Conservation (phyloP, 2,113 vertebrate genomes). For the Brachionichthys hirsutus region DNA sequence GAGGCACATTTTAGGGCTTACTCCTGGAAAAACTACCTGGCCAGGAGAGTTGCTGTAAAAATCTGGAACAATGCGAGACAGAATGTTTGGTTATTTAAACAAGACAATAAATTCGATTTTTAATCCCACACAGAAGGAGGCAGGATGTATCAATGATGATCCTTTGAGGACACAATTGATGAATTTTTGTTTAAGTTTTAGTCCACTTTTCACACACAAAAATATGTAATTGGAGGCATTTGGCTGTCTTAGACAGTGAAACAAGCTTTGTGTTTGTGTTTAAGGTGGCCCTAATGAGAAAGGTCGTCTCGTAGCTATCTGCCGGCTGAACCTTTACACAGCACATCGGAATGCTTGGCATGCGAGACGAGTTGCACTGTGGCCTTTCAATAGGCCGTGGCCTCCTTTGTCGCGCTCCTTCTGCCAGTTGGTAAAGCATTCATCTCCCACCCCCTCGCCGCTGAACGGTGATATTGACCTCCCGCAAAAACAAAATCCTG, state of each 20-base stretch:
- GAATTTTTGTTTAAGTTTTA: slow-evolving; percentile 26
- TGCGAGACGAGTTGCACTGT: slow-evolving; percentile 67
- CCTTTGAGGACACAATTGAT: not conserved
- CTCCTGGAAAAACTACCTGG: slow-evolving; percentile 9
- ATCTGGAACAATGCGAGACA: not conserved
- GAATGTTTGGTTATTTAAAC: not conserved
- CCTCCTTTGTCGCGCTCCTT: slow-evolving; percentile 78
- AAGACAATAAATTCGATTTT: not conserved
- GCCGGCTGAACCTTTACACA: slow-evolving; percentile 81
- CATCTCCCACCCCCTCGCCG: slow-evolving; percentile 18
- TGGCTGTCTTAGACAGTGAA: slow-evolving; percentile 20
- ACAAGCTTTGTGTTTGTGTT: slow-evolving; percentile 58
- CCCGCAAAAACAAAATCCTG: slow-evolving; percentile 36
- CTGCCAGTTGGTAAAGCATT: slow-evolving; percentile 69
- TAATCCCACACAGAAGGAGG: not conserved
- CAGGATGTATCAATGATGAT: too few relatives aligned
- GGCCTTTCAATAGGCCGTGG: slow-evolving; percentile 78
- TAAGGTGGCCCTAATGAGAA: slow-evolving; percentile 65
- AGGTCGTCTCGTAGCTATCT: slow-evolving; percentile 46
- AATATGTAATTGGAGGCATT: slow-evolving; percentile 5
- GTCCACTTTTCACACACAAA: not conserved
- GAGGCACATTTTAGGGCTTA: not conserved
- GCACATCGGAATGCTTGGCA: slow-evolving; percentile 85
- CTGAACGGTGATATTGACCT: slow-evolving; percentile 26
- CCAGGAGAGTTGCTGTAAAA: slow-evolving; percentile 3